Base-by-base conservation (phyloP, 2,888 invertebrate genomes). In the Agapetus fuscipes region DNA sequence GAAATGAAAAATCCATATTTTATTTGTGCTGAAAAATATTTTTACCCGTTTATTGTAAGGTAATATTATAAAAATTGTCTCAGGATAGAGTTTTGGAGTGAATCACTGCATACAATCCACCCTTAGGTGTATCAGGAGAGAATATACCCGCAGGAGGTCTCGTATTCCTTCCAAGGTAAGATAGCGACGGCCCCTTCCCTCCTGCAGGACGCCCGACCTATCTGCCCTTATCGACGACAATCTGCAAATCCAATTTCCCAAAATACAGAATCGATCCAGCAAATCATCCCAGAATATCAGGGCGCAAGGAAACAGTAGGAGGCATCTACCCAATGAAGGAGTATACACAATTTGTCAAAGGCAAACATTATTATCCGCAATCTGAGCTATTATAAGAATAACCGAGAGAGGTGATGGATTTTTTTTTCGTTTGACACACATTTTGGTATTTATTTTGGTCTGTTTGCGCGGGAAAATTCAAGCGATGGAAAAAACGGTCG, bases 201-300 rank as follows among this genome's bases (percentile, higher is more conserved):
- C 41, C 38, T 16, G 20, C 27, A 14, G 20, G 51, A 51, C 20
- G 20, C 52, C 51, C 50, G 54, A 51, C 53, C 50, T 48, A 56
- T 40, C 46, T 43, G 39, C 54, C 53, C 58, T 60, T 64, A 63
- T 69, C 68, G 62, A 55, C 55, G 57, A 53, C 62, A 62, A 69
- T 70, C 70, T 67, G 67, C 68, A 70, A 67, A 70, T 69, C 69
- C 70, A 69, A 70, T 70, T 68, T 69, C 68, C 68, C 61, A 64
- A 68, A 69, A 67, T 68, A 68, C 69, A 65, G 62, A 43, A 64
- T 66, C 64, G 66, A 69, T 69, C 64, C 66, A 65, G 68, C 69
- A 69, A 70, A 70, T 69, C 69, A 69, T 69, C 64, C 63, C 62
- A 60, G n/a, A n/a, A n/a, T n/a, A n/a, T n/a, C n/a, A n/a, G n/a